Evolutionary conservation across 2,113 vertebrate genomes (phyloP).

Genomic region (Meles meles): DNA sequence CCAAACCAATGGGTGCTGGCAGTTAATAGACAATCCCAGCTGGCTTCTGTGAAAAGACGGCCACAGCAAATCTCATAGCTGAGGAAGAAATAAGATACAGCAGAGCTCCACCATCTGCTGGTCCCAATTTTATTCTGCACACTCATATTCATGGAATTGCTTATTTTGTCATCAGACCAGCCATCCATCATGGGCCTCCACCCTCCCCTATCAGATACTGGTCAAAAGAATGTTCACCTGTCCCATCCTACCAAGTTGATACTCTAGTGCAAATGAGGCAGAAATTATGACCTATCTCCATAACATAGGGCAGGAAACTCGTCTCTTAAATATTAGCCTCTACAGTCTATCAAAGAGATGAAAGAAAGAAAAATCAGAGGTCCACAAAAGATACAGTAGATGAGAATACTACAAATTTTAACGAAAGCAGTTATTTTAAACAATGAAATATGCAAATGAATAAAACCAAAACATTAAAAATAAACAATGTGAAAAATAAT

Average conservation of each 20-base stretch:
- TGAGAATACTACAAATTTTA: constrained; percentile 19
- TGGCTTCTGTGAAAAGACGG: constrained; percentile 34
- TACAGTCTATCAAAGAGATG: not conserved
- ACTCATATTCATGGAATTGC: constrained; percentile 22
- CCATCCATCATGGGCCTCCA: constrained; percentile 18
- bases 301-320: not conserved
- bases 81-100: constrained; percentile 48
- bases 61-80: constrained; percentile 24
- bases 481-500: constrained; percentile 44
- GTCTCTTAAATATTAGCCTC: not conserved
- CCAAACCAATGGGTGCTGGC: constrained; percentile 15
- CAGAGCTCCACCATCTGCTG: constrained; percentile 10
- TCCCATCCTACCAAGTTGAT: not conserved
- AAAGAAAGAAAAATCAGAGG: not conserved
- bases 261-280: not conserved
- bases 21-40: constrained; percentile 52
- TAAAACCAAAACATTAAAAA: constrained; percentile 39
- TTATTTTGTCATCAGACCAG: constrained; percentile 46
- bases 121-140: not conserved
- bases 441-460: not conserved
- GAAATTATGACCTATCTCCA: not conserved
- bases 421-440: not conserved
- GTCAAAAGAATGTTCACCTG: constrained; percentile 55
- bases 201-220: not conserved
- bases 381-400: not conserved